Base-by-base conservation (phyloP, 2,888 invertebrate genomes). In the Thyatira batis region DNA sequence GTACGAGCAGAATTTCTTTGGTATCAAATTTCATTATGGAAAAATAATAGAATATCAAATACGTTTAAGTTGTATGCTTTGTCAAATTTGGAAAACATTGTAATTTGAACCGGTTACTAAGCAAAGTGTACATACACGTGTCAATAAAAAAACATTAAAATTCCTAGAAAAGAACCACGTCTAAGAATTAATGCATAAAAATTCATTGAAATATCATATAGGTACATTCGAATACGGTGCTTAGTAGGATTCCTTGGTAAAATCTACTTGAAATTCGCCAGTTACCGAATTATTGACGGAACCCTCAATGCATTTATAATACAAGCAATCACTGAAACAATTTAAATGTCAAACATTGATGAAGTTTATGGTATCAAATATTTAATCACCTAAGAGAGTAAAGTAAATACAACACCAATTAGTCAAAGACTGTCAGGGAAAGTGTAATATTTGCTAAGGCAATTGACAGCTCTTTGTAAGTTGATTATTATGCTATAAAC, bases 371-470 rank as follows among this genome's bases (percentile, higher is more conserved):
- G 27, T 10, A 48, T 48, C 48, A 27, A 27, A 48, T 48, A 20
- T 10, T 6, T 39, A 39, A 11, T 27, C 10, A 48, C 25, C 46
- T 27, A 17, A 8, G 8, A 3, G 27, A 46, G 13, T 13, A 17
- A 27, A 25, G 17, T 25, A 1, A 25, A 53, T 20, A 39, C 30
- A 49, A 45, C 20, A 28, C 28, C 44, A 53, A 44, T 49, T 44
- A 49, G 45, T 49, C 45, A 28, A 48, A 50, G 50, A 33, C 46
- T 45, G 54, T 50, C 27, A 23, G 50, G 28, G 54, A 51, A 54
- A 54, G 50, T 39, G 23, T 45, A 46, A 20, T 50, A 54, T 54
- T 51, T 51, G 54, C 54, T 27, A 27, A 27, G 48, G 48, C 28
- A 27, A 48, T 28, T 46, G 28, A 17, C 20, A 48, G 28, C 27